Evolutionary conservation across 1,140 invertebrate species (phyloP).

Genomic region (Idris sp.): DNA sequence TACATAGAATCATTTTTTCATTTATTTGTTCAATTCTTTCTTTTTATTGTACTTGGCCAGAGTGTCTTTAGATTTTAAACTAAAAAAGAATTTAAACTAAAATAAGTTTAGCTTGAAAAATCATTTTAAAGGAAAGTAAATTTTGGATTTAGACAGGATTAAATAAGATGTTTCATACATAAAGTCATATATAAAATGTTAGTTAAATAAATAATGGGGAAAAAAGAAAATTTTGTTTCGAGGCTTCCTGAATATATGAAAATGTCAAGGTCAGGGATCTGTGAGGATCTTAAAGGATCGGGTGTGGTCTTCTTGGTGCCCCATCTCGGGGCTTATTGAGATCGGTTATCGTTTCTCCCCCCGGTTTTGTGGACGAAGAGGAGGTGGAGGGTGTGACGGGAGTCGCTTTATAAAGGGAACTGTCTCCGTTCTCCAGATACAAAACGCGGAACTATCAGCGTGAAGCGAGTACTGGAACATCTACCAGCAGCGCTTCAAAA

Average conservation of each 20-base stretch:
- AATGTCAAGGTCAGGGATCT: conserved; percentile 47
- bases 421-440: conserved; percentile 73
- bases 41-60: no score
- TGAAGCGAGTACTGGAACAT: conserved; percentile 45
- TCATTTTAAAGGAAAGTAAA: no score
- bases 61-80: no score
- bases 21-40: no score
- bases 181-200: no score
- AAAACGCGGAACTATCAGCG: conserved; percentile 63
- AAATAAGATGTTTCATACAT: no score
- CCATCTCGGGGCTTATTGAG: conserved; percentile 51
- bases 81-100: no score
- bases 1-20: no score
- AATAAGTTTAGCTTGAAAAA: no score
- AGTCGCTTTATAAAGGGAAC: conserved; percentile 73
- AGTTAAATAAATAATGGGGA: no score
- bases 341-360: conserved; percentile 61
- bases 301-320: conserved; percentile 36
- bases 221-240: not conserved
- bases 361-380: conserved; percentile 46
- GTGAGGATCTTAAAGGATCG: conserved; percentile 20
- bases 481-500: conserved; percentile 66
- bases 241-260: conserved; percentile 25
- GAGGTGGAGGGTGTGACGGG: conserved; percentile 69
- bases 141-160: no score